Conservation (phyloP, 2,113 vertebrate species). For the Meleagris gallopavo region DNA sequence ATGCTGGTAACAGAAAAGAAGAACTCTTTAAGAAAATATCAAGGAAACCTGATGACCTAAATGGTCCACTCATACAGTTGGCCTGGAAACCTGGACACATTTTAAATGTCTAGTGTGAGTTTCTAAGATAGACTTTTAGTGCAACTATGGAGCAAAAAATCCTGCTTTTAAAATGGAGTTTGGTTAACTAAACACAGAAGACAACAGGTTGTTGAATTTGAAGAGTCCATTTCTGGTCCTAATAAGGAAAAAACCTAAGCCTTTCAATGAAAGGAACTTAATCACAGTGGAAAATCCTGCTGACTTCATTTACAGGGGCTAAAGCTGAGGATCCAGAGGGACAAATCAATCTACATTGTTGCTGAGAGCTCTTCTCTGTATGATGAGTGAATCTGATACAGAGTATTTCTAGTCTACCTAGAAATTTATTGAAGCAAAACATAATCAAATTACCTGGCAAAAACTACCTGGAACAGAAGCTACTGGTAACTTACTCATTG, state of each 20-base stretch:
- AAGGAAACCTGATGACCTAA: not conserved
- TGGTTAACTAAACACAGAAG: not conserved
- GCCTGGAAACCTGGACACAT: not conserved
- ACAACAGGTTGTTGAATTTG: not conserved
- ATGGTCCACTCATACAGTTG: accelerated
- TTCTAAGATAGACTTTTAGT: not conserved
- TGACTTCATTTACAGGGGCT: not conserved
- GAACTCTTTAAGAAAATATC: not conserved
- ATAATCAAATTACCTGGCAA: not conserved
- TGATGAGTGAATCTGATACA: not conserved
- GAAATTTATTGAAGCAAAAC: not conserved
- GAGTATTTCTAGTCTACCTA: not conserved
- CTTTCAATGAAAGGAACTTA: not conserved
- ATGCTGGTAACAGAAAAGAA: not conserved
- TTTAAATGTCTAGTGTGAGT: not conserved
- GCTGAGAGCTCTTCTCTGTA: not conserved
- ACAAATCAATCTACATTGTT: not conserved
- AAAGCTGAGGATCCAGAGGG: not conserved
- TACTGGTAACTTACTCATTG: not conserved
- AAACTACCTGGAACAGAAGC: not conserved
- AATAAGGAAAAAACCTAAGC: not conserved
- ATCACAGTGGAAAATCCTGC: not conserved
- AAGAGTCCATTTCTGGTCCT: not conserved
- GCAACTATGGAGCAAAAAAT: not conserved
- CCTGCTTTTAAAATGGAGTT: not conserved